A percentile compares a stretch with the other conserved stretches of the same genome.
Conservation (phyloP, 2,888 invertebrate genomes). For the Rhyacophila evoluta region DNA sequence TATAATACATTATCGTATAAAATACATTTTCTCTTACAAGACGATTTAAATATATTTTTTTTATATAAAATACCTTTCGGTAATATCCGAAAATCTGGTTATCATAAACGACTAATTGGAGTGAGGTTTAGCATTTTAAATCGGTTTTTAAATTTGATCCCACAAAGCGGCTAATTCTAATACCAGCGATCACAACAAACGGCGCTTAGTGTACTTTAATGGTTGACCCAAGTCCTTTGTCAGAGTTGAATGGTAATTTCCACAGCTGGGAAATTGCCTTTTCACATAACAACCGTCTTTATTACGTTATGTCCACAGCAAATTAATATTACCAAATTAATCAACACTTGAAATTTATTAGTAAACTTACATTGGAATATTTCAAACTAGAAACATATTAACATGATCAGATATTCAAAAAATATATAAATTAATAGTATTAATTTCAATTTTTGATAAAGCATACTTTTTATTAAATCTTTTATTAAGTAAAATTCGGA, state of each 20-base stretch:
- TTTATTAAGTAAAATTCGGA: background rate
- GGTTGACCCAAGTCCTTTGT: slow-evolving; percentile 16
- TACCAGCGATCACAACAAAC: too few relatives aligned
- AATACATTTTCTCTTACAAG: too few relatives aligned
- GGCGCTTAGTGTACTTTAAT: too few relatives aligned
- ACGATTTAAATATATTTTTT: too few relatives aligned
- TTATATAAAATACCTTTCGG: too few relatives aligned
- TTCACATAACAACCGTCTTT: background rate
- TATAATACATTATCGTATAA: too few relatives aligned
- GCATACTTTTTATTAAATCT: background rate
- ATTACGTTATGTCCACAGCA: background rate
- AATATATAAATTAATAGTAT: background rate
- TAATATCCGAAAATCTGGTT: too few relatives aligned
- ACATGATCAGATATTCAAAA: background rate
- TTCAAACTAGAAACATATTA: background rate
- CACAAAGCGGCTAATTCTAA: too few relatives aligned
- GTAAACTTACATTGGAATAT: too few relatives aligned
- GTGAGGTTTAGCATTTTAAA: too few relatives aligned
- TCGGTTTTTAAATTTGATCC: too few relatives aligned
- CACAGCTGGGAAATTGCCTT: slow-evolving; percentile 1
- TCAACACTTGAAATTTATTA: background rate
- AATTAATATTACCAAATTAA: slow-evolving; percentile 1
- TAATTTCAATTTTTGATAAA: background rate
- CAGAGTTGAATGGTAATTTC: background rate
- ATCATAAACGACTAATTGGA: too few relatives aligned